A percentile compares a stretch with the other conserved stretches of the same genome.
These are phyloP conservation scores for Escarpia spicata DNA, from an alignment of 2,888 invertebrate species.

Conservation along the genomic window DNA sequence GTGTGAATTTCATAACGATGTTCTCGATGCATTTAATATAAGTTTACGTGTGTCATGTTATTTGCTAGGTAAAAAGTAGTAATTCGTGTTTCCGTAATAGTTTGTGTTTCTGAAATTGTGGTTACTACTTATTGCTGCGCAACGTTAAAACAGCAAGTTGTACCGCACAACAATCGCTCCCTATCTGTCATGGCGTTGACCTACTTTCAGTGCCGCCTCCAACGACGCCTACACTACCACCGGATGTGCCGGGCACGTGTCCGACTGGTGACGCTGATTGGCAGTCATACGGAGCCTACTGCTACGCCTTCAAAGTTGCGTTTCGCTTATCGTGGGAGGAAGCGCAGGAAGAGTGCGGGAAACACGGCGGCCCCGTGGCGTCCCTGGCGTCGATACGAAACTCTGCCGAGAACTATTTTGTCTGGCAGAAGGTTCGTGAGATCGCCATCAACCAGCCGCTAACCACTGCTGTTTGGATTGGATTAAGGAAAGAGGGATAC, in stretches of 20 bases:
- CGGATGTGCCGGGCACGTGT: conserved; percentile 29
- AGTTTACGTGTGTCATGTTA: no score
- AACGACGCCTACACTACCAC: conserved; percentile 23
- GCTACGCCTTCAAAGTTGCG: conserved; percentile 35
- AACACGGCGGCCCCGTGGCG: background rate
- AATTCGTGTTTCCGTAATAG: no score
- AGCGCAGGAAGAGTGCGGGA: conserved; percentile 29
- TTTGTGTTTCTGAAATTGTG: no score
- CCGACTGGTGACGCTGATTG: conserved; percentile 30
- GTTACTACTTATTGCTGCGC: no score
- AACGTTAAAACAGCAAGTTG: background rate
- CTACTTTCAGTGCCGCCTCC: conserved; percentile 24
- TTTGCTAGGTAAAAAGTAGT: no score
- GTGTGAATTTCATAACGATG: no score
- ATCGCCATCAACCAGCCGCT: background rate
- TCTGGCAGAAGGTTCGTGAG: background rate
- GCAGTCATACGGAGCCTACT: conserved; percentile 30
- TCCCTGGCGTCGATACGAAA: background rate
- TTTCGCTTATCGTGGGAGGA: conserved; percentile 29
- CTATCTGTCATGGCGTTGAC: background rate
- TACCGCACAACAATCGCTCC: background rate
- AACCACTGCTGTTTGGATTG: background rate
- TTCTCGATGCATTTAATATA: no score
- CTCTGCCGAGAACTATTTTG: background rate
- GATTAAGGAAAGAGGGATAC: background rate